Conservation (phyloP, 2,888 invertebrate genomes). For the Pammene fasciana region DNA sequence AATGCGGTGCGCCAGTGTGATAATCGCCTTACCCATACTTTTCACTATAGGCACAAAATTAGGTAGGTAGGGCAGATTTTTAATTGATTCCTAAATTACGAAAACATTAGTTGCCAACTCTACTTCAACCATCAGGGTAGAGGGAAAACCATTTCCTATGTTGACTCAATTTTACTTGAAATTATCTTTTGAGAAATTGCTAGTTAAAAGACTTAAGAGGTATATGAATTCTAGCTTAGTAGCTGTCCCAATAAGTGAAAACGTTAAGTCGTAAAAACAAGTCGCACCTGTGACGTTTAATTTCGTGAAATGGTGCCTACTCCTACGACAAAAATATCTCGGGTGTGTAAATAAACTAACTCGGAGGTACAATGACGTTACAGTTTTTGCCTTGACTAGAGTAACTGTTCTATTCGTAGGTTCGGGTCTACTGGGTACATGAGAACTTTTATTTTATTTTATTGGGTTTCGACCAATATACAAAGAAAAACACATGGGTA, state of each 20-base stretch:
- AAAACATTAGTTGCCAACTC: too few species aligned
- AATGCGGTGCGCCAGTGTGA: too few species aligned
- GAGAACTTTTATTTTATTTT: too few species aligned
- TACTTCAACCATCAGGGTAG: too few species aligned
- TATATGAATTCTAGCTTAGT: neutral
- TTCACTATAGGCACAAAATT: too few species aligned
- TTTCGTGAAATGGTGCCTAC: constrained; percentile 20
- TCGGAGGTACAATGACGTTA: neutral
- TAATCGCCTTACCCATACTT: too few species aligned
- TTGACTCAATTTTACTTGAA: constrained; percentile 7
- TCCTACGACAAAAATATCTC: constrained; percentile 20
- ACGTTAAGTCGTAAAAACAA: constrained; percentile 35
- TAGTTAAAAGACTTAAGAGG: neutral
- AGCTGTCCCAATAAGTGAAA: constrained; percentile 30
- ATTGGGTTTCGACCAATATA: too few species aligned
- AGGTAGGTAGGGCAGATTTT: too few species aligned
- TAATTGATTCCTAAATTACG: too few species aligned
- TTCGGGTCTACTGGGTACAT: too few species aligned
- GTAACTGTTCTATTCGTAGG: neutral
- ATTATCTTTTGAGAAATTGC: neutral
- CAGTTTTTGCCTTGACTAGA: neutral
- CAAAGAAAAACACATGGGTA: too few species aligned
- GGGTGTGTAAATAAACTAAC: constrained; percentile 2
- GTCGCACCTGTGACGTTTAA: constrained; percentile 38
- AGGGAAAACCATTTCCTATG: neutral